phyloP scores from a whole-genome alignment of 2,888 invertebrate species.

The Nycteola revayana region DNA sequence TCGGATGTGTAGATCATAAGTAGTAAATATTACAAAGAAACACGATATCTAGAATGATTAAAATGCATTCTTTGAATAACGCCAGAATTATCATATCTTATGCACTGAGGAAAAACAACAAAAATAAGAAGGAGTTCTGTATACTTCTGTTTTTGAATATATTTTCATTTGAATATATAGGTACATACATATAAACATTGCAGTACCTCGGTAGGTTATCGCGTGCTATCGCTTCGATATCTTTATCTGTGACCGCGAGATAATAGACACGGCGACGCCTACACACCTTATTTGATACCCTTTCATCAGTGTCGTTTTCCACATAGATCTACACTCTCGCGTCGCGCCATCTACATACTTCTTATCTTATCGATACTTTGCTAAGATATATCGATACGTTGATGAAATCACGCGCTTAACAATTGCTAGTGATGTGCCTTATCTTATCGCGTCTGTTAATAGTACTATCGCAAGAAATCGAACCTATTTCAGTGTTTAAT shows the following conservation, averaged over 20 bases:
- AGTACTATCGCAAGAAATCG: constrained; percentile 22
- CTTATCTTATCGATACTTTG: constrained; percentile 57
- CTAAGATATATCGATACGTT: constrained; percentile 50
- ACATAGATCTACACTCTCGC: constrained; percentile 51
- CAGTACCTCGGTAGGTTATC: constrained; percentile 39
- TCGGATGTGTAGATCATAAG: too few relatives aligned
- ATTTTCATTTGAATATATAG: constrained; percentile 6
- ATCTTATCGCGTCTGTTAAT: constrained; percentile 33
- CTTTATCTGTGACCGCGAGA: constrained; percentile 55
- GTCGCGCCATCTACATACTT: constrained; percentile 31
- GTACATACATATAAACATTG: constrained; percentile 18
- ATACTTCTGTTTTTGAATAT: constrained; percentile 17
- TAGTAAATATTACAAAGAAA: too few relatives aligned
- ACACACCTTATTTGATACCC: constrained; percentile 37
- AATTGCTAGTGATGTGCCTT: constrained; percentile 42
- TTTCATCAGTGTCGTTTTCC: constrained; percentile 39
- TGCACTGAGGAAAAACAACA: too few relatives aligned
- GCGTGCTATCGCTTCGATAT: constrained; percentile 45
- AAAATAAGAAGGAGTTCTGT: constrained; percentile 2
- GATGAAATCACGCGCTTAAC: constrained; percentile 63
- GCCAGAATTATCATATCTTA: too few relatives aligned
- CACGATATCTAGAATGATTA: too few relatives aligned
- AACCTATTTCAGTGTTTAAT: constrained; percentile 29
- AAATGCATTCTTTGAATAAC: too few relatives aligned
- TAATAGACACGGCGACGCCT: constrained; percentile 40